Evolutionary conservation across 1,140 invertebrate genomes (phyloP), one percentile per base, ranked within the genome.

Genomic region (Pararge aegeria): DNA sequence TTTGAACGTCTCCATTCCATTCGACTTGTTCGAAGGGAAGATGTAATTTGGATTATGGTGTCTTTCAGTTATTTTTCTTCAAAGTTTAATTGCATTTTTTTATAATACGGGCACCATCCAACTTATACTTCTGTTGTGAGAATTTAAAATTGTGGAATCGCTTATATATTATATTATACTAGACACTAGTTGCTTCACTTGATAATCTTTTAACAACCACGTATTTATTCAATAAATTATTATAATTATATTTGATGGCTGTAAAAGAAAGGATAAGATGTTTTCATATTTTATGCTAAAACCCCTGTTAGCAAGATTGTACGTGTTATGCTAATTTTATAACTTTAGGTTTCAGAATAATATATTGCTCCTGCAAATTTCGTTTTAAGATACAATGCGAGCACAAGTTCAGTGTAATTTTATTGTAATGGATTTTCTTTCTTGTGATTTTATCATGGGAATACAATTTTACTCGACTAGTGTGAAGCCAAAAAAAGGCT

Each of bases 1-100:
- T 77, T 78, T 73, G 66, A 74, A 62, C 65, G 56, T 73, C 83
- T 81, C 67, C 75, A 69, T 78, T 74, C 67, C 69, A 80, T 70
- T 69, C 60, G 64, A 49, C 52, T 71, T 68, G 61, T 68, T 53
- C 60, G 54, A 61, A 71, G 53, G 69, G 72, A 24, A 46, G 61
- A 42, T 61, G 58, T 42, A 61, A 63, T 75, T 67, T 79, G 69
- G 72, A 64, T 70, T 68, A 72, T 75, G 68, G 61, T 66, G 59
- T 61, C 48, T 21, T 1, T 15, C 10, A 7, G 5, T 46, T 46
- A 12, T n/a, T 46, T 42, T 42, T 16, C n/a, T 15, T 16, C 3
- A 42, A 29, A 29, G 15, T 50, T 29, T 19, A 52, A 61, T 12
- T 12, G 2, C 7, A n/a, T 37, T 37, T 37, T 37, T 37, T 2